A percentile compares a stretch with the other conserved stretches of the same genome.
Evolutionary conservation across 1,140 invertebrate species (phyloP).

Genomic region (Triops longicaudatus): DNA sequence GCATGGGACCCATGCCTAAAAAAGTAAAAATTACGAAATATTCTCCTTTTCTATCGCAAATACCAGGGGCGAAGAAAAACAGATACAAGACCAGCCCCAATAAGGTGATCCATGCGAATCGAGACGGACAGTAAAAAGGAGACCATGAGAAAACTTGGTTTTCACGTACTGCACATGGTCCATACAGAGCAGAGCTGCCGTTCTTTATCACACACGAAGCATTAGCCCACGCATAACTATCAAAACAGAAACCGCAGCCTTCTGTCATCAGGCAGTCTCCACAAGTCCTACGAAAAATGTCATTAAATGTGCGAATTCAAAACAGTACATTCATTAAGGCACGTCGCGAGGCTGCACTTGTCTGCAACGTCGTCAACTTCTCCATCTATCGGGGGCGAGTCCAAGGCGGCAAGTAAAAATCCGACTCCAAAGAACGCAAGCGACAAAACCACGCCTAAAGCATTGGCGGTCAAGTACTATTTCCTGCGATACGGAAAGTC

Average conservation of each 20-base stretch:
- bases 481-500: background rate
- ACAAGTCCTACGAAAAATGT: constrained; percentile 39
- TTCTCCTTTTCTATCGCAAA: background rate
- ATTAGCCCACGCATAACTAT: constrained; percentile 26
- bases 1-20: constrained; percentile 51
- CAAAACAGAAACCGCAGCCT: constrained; percentile 46
- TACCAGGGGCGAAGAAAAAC: constrained; percentile 48
- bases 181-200: background rate
- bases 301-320: constrained; percentile 10
- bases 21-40: background rate
- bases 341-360: constrained; percentile 23
- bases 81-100: constrained; percentile 45
- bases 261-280: constrained; percentile 40
- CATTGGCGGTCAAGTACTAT: background rate
- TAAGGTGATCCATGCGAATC: constrained; percentile 46
- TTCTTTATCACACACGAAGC: background rate
- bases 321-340: background rate
- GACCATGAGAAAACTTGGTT: constrained; percentile 36
- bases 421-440: constrained; percentile 43
- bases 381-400: constrained; percentile 41
- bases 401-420: constrained; percentile 43
- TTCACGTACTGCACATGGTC: background rate
- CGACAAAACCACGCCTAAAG: constrained; percentile 43
- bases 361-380: constrained; percentile 30
- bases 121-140: constrained; percentile 45